phyloP scores from a whole-genome alignment of 2,888 invertebrate genomes.

The Cheilosia impressa region DNA sequence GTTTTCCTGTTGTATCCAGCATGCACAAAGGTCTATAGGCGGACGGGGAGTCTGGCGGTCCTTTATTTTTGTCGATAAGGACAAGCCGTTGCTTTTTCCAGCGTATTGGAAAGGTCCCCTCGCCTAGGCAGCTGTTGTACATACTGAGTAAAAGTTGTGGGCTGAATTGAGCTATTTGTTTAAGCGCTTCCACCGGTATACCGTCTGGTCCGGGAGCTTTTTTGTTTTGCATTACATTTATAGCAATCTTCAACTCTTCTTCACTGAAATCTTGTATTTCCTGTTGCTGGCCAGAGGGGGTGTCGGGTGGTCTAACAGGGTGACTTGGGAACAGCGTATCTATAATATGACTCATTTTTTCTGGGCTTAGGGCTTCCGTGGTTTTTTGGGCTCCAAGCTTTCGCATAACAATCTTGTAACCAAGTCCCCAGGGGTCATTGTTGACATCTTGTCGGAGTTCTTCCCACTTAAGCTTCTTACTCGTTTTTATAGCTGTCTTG shows the following conservation, averaged over 20 bases:
- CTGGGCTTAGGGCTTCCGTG: not conserved
- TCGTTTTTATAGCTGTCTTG: too few species aligned
- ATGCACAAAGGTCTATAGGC: not conserved
- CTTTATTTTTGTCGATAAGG: not conserved
- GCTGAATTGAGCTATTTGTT: too few species aligned
- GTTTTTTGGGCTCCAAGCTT: not conserved
- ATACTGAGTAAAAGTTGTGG: not conserved
- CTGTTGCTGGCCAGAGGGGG: not conserved
- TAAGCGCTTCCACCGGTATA: not conserved
- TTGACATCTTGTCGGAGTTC: too few species aligned
- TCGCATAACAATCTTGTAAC: too few species aligned
- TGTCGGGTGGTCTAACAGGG: not conserved
- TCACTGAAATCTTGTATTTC: not conserved
- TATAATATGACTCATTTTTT: not conserved
- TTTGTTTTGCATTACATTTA: not conserved
- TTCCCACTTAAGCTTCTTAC: too few species aligned
- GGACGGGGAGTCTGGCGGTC: too few species aligned
- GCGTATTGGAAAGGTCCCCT: not conserved
- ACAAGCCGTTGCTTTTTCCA: constrained; percentile 8
- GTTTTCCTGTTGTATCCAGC: constrained; percentile 9
- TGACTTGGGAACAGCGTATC: not conserved
- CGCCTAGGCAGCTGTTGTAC: constrained; percentile 5
- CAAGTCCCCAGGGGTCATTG: too few species aligned
- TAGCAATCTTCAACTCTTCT: not conserved
- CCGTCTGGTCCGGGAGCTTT: not conserved